Base-by-base conservation (phyloP, 2,113 vertebrate species). In the Sinocyclocheilus maitianheensis region DNA sequence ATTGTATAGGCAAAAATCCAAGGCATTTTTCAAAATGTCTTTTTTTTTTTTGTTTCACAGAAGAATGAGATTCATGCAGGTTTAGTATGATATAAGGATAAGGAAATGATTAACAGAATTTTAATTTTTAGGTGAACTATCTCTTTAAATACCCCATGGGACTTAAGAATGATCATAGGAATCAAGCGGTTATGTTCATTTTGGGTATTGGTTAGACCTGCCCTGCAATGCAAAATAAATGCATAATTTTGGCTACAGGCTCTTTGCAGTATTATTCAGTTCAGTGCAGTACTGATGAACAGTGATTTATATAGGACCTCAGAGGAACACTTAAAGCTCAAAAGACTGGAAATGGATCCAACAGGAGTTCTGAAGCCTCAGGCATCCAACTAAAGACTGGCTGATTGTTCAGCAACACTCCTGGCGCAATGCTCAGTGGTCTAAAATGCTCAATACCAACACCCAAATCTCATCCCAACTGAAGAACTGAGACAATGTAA, bases 241-340 rank as follows among this genome's bases (percentile, higher is more conserved):
- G 30, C 53, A 9, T 34, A 3, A 48, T 80, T 82, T 69, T 69
- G 7, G 16, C 43, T 83, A 55, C 62, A 30, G 22, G 40, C 79
- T 46, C 40, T 65, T 65, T 13, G 14, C 22, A 81, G 5, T 48
- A 83, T 67, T 65, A 46, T 69, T 82, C 16, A 22, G 24, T 69
- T 51, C 13, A 40, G 5, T 58, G 62, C 16, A 82, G 43, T 22
- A 5, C 80, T 82, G 80, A 69, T 83, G 24, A 48, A 34, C 16
- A n/a, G 34, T 43, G 30, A 84, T 74, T 80, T 82, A 82, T 71
- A 34, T 22, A 84, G 34, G 34, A 74, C 20, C 82, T 40, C 58
- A 43, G 22, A 84, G 69, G 48, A 60, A 84, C 30, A 26, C 30
- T 75, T 75, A 60, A 43, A 58, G 34, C 34, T 74, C 69, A n/a